Evolutionary conservation across 2,113 vertebrate species (phyloP).

Genomic region (Typhlomys cinereus): DNA sequence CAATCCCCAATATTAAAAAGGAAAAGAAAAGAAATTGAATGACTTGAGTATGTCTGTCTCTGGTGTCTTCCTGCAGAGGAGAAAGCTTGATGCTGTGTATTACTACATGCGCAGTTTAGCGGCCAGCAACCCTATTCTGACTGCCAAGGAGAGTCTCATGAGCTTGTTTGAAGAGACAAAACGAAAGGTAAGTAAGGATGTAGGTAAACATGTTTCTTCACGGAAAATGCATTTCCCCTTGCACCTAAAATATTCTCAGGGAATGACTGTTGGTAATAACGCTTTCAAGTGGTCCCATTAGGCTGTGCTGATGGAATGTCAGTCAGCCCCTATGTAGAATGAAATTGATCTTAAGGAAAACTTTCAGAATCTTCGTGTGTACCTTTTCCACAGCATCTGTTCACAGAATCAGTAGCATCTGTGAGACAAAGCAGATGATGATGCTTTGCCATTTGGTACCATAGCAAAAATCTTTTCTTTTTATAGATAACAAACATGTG

Average conservation of each 20-base stretch:
- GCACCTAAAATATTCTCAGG: not conserved
- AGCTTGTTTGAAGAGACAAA: conserved; percentile 99
- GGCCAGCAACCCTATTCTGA: conserved; percentile 98
- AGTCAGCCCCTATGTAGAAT: not conserved
- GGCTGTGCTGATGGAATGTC: not conserved
- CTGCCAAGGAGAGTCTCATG: conserved; percentile 98
- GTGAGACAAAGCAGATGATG: not conserved
- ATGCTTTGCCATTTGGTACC: not conserved
- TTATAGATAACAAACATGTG: conserved; percentile 23
- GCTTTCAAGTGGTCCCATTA: not conserved
- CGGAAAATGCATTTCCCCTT: conserved; percentile 51
- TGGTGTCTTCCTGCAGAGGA: conserved; percentile 87
- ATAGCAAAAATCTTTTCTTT: not conserved
- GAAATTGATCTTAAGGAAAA: not conserved
- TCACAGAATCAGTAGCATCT: conserved; percentile 14
- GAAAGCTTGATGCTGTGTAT: conserved; percentile 98
- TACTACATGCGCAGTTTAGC: conserved; percentile 99
- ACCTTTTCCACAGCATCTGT: conserved; percentile 13
- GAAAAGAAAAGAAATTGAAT: not conserved
- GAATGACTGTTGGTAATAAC: not conserved
- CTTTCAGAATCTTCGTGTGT: not conserved
- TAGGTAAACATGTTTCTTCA: conserved; percentile 27
- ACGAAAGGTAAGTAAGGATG: conserved; percentile 90
- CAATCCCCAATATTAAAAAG: not conserved
- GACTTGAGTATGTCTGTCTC: conserved; percentile 58